A percentile compares a stretch with the other conserved stretches of the same genome.
These are phyloP conservation scores for Polymixis flavicincta DNA, from an alignment of 2,888 invertebrate species.

Conservation along the genomic window DNA sequence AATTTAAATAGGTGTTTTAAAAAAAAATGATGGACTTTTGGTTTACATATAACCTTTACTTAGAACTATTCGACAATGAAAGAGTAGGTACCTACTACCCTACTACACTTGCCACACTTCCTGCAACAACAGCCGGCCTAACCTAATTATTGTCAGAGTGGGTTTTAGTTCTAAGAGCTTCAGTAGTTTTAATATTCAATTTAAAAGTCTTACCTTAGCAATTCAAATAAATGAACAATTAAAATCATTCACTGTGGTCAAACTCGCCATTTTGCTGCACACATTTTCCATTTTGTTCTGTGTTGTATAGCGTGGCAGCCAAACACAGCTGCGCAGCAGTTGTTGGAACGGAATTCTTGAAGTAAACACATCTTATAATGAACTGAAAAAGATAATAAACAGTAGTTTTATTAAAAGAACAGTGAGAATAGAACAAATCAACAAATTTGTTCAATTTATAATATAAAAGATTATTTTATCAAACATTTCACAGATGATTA, in stretches of 20 bases:
- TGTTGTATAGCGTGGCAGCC: conserved; percentile 1
- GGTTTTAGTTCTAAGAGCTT: neutral
- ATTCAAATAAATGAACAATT: neutral
- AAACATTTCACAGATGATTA: neutral
- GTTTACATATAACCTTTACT: no score
- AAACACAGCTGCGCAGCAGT: conserved; percentile 41
- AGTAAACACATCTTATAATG: conserved; percentile 39
- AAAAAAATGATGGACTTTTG: neutral
- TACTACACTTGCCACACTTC: neutral
- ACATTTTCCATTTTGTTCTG: conserved; percentile 34
- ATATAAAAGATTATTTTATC: neutral
- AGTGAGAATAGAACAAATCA: neutral
- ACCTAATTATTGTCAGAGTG: neutral
- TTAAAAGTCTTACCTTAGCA: conserved; percentile 11
- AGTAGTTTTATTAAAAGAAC: conserved; percentile 20
- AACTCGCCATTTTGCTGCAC: conserved; percentile 17
- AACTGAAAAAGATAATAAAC: conserved; percentile 50
- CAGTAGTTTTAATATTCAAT: neutral
- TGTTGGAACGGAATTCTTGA: conserved; percentile 36
- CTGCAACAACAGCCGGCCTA: neutral
- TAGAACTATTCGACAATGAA: neutral
- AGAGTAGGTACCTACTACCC: no score
- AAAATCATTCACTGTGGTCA: neutral
- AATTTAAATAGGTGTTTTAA: no score
- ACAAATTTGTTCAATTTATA: neutral